Base-by-base conservation (phyloP, 2,797 vertebrate genomes). In the Enteromius trimaculatus region DNA sequence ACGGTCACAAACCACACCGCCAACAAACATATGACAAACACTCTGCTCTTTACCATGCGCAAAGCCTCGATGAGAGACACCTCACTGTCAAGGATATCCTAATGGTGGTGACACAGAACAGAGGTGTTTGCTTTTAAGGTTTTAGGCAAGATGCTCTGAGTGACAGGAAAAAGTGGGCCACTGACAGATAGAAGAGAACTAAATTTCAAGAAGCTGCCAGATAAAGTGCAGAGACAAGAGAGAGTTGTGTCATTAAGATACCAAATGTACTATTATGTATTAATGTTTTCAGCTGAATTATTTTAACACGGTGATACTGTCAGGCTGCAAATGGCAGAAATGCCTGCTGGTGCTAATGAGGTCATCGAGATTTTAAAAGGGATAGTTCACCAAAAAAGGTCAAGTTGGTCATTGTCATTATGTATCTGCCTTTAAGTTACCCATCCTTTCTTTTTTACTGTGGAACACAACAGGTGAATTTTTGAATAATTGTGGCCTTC, bases 51-150 rank as follows among this genome's bases (percentile, higher is more conserved):
- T 93, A 93, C 92, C 92, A 91, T 93, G 82, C 34, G 90, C 89
- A 93, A 88, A 89, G 92, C 91, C 86, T 93, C 89, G 31, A 87
- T 26, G 70, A 93, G 89, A 89, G 91, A 92, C 82, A 92, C 86
- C 88, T 92, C 87, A 79, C 84, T 88, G 86, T 92, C 89, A 88
- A 92, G 87, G 85, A 89, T 83, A 75, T 92, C 92, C 92, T 93
- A 90, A 87, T 88, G 71, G 74, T 84, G 82, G 79, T 65, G 85
- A 89, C 84, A 89, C 84, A 90, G 86, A 87, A 86, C 87, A 87
- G 69, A 85, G 85, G 42, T 77, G 31, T 80, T 86, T 70, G 62
- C 71, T 84, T 82, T 75, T 70, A 83, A 60, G 17, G 29, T 60
- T 81, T 83, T 21, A 17, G 72, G 19, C 58, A 10, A n/a, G n/a